These are phyloP conservation scores for Limenitis camilla DNA, from an alignment of 2,888 invertebrate genomes.

Conservation along the genomic window DNA sequence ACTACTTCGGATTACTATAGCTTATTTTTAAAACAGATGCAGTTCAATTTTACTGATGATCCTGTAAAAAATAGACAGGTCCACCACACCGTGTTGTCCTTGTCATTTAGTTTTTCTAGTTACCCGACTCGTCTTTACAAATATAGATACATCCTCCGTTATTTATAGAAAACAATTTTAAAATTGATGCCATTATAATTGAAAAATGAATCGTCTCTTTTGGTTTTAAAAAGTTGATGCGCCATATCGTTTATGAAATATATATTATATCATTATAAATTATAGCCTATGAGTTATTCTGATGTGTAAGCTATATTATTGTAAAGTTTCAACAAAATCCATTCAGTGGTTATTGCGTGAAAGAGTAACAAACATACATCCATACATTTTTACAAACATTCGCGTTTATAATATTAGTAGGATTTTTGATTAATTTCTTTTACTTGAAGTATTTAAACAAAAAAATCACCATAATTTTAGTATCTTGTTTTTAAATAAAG, in stretches of 20 bases:
- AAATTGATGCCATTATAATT: slow-evolving; percentile 1
- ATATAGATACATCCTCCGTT: slow-evolving; percentile 3
- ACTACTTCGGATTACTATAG: slow-evolving; percentile 2
- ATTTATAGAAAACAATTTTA: slow-evolving; percentile 9
- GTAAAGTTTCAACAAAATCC: too few species aligned
- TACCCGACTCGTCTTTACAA: not conserved
- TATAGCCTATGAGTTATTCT: too few species aligned
- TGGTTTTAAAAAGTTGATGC: not conserved
- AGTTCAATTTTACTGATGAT: slow-evolving; percentile 1
- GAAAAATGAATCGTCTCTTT: not conserved
- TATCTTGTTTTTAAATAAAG: not conserved
- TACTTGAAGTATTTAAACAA: too few species aligned
- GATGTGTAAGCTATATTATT: too few species aligned
- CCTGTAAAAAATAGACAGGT: slow-evolving; percentile 8
- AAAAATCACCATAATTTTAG: not conserved
- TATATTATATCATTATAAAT: too few species aligned
- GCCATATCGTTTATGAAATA: not conserved
- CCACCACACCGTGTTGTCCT: slow-evolving; percentile 6
- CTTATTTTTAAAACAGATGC: slow-evolving; percentile 17
- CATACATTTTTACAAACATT: too few species aligned
- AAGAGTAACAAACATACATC: too few species aligned
- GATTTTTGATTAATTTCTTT: too few species aligned
- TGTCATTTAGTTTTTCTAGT: slow-evolving; percentile 12
- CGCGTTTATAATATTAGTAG: too few species aligned
- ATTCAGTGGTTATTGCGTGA: too few species aligned